phyloP scores from a whole-genome alignment of 1,140 invertebrate species.

The Leptopilina clavipes region DNA sequence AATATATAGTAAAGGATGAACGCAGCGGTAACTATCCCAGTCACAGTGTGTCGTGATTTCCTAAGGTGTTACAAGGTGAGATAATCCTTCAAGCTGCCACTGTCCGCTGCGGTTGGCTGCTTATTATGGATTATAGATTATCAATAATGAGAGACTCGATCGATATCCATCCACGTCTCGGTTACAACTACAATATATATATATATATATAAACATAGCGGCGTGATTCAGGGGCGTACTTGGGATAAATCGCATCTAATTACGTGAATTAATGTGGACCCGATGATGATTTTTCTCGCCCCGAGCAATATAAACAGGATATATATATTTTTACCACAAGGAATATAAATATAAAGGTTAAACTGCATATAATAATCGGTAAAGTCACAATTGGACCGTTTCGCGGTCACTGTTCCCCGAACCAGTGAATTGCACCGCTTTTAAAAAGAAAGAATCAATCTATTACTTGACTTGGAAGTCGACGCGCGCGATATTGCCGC shows the following conservation, averaged over 20 bases:
- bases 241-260: constrained; percentile 71
- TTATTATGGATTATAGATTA: constrained; percentile 73
- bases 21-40: neutral
- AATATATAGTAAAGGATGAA: neutral
- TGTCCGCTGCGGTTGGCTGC: constrained; percentile 53
- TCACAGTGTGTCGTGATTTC: constrained; percentile 40
- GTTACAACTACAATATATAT: constrained; percentile 38
- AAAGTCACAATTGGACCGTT: neutral
- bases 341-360: constrained; percentile 30
- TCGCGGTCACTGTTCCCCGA: neutral
- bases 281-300: constrained; percentile 59
- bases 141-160: constrained; percentile 69
- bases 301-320: constrained; percentile 47
- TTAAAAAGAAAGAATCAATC: constrained; percentile 27
- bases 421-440: neutral
- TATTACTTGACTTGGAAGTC: constrained; percentile 43
- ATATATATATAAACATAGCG: neutral
- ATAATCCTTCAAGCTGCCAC: constrained; percentile 69
- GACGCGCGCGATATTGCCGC: neutral
- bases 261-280: constrained; percentile 67
- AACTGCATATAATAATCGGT: neutral
- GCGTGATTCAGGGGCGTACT: constrained; percentile 51
- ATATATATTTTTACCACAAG: neutral
- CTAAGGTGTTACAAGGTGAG: constrained; percentile 51
- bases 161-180: constrained; percentile 52